Percentiles rank a stretch among this genome's conserved stretches.
Conservation (phyloP, 2,113 vertebrate species). For the Anhinga anhinga region DNA sequence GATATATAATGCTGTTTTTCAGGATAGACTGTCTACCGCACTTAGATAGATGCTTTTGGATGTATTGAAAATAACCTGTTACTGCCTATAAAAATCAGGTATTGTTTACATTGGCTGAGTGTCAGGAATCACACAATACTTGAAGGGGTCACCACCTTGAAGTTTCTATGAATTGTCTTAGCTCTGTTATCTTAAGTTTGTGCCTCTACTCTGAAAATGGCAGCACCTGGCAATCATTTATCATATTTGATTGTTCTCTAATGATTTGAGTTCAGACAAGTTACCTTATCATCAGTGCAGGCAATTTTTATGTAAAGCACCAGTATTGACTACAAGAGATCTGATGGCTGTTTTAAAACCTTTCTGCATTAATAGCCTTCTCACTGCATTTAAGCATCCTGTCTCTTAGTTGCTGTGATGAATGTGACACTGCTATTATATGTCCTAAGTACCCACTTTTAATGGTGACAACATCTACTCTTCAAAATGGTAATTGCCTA, state of each 20-base stretch:
- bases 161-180: constrained; percentile 36
- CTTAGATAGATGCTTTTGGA: not conserved
- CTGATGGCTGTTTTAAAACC: constrained; percentile 73
- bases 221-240: constrained; percentile 66
- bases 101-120: not conserved
- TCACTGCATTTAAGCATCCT: constrained; percentile 62
- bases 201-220: constrained; percentile 58
- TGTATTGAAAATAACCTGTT: not conserved
- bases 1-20: not conserved
- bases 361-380: constrained; percentile 73
- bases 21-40: not conserved
- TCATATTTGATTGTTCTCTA: constrained; percentile 70
- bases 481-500: constrained; percentile 61
- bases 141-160: not conserved
- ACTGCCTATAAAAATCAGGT: not conserved
- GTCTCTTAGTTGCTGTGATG: constrained; percentile 55
- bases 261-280: constrained; percentile 63
- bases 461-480: constrained; percentile 63
- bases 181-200: constrained; percentile 47
- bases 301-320: constrained; percentile 77
- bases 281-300: constrained; percentile 60
- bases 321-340: constrained; percentile 67
- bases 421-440: constrained; percentile 60
- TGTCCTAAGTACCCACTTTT: constrained; percentile 60
- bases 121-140: not conserved